Evolutionary conservation across 2,113 vertebrate genomes (phyloP), one percentile per base, ranked within the genome.

Genomic region (Gavialis gangeticus): DNA sequence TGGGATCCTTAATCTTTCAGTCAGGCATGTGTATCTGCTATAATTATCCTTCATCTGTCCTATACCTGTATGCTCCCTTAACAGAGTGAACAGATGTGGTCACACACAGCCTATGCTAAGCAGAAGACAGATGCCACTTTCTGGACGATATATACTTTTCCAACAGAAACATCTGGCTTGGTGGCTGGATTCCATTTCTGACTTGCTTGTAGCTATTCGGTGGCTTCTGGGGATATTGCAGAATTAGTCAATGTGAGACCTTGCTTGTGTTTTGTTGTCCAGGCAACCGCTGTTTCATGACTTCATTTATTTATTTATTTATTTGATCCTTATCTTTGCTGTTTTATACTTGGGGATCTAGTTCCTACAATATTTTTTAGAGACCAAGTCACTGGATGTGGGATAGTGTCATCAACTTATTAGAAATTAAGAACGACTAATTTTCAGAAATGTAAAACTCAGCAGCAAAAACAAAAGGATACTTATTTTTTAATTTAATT

Each of bases 81-180:
- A 92, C 94, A 91, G 66, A 75, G 91, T 3, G 97, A 98, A 92
- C 98, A 98, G 98, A 97, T 98, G 98, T 91, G 96, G 81, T 66
- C 96, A 93, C 96, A 96, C 95, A 87, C 69, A 89, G 92, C 92
- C 95, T 93, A 46, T 91, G 93, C 95, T 94, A 97, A 97, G 97
- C 96, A 97, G 89, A 86, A 97, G 97, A 96, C 78, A 97, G 98
- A 97, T 98, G 97, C 95, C 97, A 97, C 88, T 96, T 95, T 93
- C 92, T 12, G 83, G 94, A 97, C 97, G 93, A 88, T 95, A 96
- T 92, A 77, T 66, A 82, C 79, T 91, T 90, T 94, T 97, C 97
- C 97, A 98, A 93, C 95, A 97, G 84, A 96, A 97, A 88, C 98
- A 98, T 97, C 98, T 98, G 98, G 91, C 97, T 95, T 46, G 4